Base-by-base conservation (phyloP, 1,140 invertebrate species). In the Drosophila chauvacae region DNA sequence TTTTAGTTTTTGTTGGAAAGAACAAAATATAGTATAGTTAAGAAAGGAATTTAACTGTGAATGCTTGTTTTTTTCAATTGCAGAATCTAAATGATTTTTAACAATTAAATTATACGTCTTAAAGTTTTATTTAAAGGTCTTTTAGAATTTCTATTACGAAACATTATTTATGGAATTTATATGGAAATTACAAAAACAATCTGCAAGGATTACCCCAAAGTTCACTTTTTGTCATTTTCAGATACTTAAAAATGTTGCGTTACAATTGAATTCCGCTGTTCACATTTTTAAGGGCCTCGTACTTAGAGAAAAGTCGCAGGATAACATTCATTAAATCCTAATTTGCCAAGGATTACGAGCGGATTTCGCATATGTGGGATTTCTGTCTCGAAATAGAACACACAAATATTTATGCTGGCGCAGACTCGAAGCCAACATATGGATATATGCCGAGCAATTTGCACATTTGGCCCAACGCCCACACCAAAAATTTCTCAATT, bases 261-360 rank as follows among this genome's bases (percentile, higher is more conserved):
- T 35, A 55, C 69, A 73, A 73, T 74, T 74, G 28, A 53, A 73
- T 56, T 37, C 20, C 37, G 14, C 51, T 39, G 63, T 30, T 37
- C 63, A 44, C 45, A 68, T 53, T 59, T 42, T 28, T 18, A 61
- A 73, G 68, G n/a, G 56, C 68, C 37, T 71, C 7, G 18, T n/a
- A 26, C 66, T 71, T 50, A 28, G 26, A 11, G 14, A 35, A 77
- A 77, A 72, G 70, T 60, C 55, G 70, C 39, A 23, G 69, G 39
- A 61, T 60, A 69, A 71, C 75, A 87, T 65, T 81, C 68, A 71
- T 86, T 68, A 80, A 77, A 74, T 86, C 55, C 58, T 65, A 64
- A 75, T 79, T 78, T 85, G 42, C 53, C 16, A 18, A 63, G 81
- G 74, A 74, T 78, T 83, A 72, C 74, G 41, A 59, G 41, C 48